These are phyloP conservation scores for Peromyscus maniculatus DNA, from an alignment of 2,113 vertebrate genomes.

Conservation along the genomic window DNA sequence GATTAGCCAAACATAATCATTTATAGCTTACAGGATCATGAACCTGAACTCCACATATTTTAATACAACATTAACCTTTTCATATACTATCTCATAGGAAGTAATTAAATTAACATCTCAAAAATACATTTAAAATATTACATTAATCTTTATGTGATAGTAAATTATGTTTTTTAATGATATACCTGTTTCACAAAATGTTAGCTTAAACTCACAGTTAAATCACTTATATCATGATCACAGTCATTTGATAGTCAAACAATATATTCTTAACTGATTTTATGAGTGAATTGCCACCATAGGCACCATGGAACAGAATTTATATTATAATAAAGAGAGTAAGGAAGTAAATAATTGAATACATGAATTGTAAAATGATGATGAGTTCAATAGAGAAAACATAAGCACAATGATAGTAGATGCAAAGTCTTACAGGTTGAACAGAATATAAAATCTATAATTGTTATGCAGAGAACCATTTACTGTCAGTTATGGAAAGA, in stretches of 20 bases:
- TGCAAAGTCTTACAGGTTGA: not conserved
- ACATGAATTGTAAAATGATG: not conserved
- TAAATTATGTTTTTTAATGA: not conserved
- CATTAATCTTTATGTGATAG: not conserved
- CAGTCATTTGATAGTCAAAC: not conserved
- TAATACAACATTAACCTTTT: slow-evolving; percentile 38
- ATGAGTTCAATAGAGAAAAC: not conserved
- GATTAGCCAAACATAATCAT: slow-evolving; percentile 16
- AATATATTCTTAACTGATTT: not conserved
- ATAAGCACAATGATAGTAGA: not conserved
- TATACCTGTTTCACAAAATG: not conserved
- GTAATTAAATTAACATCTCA: slow-evolving; percentile 27
- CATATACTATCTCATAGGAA: not conserved
- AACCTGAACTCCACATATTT: not conserved
- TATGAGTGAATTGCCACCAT: not conserved
- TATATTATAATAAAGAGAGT: not conserved
- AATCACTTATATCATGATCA: not conserved
- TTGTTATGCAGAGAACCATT: not conserved
- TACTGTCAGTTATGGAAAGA: not conserved
- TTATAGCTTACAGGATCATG: not conserved
- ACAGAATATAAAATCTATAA: not conserved
- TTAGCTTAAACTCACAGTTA: not conserved
- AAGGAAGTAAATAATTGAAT: not conserved
- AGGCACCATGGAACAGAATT: not conserved
- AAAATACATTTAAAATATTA: not conserved